phyloP scores from a whole-genome alignment of 2,113 vertebrate genomes.

The Excalfactoria chinensis region DNA sequence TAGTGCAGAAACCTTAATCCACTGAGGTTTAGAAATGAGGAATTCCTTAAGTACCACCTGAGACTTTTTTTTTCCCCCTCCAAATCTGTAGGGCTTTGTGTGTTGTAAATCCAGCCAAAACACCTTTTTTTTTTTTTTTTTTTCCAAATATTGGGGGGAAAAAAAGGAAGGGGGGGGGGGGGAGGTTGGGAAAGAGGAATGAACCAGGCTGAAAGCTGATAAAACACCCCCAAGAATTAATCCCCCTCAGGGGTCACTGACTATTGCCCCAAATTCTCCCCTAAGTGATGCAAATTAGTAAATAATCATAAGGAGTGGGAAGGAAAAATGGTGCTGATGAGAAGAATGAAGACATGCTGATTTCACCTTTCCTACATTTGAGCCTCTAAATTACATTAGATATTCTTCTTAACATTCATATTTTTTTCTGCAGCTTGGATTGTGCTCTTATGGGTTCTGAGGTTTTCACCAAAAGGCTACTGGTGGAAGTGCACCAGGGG shows the following conservation, averaged over 20 bases:
- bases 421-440: not conserved
- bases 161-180: not conserved
- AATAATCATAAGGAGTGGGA: not conserved
- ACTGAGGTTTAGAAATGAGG: conserved; percentile 63
- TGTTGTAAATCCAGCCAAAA: conserved; percentile 11
- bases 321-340: not conserved
- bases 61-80: not conserved
- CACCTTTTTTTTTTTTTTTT: not conserved
- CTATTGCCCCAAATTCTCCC: not conserved
- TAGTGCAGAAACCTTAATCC: conserved; percentile 63
- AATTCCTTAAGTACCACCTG: conserved; percentile 70
- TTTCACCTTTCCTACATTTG: not conserved
- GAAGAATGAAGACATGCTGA: not conserved
- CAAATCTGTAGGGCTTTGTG: conserved; percentile 25
- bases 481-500: rapidly evolving
- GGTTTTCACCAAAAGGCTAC: not conserved
- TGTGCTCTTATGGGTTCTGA: rapidly evolving
- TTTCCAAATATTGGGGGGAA: not conserved
- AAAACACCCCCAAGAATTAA: not conserved
- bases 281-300: not conserved
- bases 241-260: not conserved
- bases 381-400: not conserved
- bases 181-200: not conserved
- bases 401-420: not conserved
- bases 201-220: not conserved